phyloP scores from a whole-genome alignment of 2,888 invertebrate species.

The Caenorhabditis sp. region DNA sequence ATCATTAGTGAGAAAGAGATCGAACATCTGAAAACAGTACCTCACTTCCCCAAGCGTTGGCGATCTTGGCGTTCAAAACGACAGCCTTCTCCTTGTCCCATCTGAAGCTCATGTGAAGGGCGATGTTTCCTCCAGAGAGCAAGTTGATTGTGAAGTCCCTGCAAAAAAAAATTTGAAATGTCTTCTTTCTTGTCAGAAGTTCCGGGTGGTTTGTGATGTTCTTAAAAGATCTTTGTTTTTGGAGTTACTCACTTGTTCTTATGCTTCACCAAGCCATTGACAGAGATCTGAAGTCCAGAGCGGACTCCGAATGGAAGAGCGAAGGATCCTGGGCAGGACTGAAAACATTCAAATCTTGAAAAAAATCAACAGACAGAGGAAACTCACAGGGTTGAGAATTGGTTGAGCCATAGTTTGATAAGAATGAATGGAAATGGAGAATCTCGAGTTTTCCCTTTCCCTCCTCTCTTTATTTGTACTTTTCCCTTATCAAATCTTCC shows the following conservation, averaged over 20 bases:
- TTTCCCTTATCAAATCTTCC: slow-evolving; percentile 33
- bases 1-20: neutral
- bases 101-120: slow-evolving; percentile 61
- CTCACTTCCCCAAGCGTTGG: slow-evolving; percentile 62
- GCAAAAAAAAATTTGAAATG: slow-evolving; percentile 14
- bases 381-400: slow-evolving; percentile 61
- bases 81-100: slow-evolving; percentile 60
- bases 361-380: neutral
- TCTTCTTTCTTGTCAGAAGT: neutral
- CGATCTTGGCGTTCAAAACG: slow-evolving; percentile 49
- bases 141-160: slow-evolving; percentile 62
- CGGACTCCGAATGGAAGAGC: slow-evolving; percentile 55
- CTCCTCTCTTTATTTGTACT: slow-evolving; percentile 36
- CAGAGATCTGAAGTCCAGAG: slow-evolving; percentile 55
- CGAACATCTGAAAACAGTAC: neutral
- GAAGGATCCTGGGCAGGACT: slow-evolving; percentile 56
- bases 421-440: slow-evolving; percentile 18
- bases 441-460: slow-evolving; percentile 9
- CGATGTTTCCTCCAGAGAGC: slow-evolving; percentile 56
- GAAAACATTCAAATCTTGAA: neutral
- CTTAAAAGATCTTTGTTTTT: neutral
- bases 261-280: slow-evolving; percentile 54
- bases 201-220: neutral
- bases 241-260: slow-evolving; percentile 53
- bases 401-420: slow-evolving; percentile 42